Evolutionary conservation across 2,113 vertebrate genomes (phyloP).

Genomic region (Australoheros scitulus): DNA sequence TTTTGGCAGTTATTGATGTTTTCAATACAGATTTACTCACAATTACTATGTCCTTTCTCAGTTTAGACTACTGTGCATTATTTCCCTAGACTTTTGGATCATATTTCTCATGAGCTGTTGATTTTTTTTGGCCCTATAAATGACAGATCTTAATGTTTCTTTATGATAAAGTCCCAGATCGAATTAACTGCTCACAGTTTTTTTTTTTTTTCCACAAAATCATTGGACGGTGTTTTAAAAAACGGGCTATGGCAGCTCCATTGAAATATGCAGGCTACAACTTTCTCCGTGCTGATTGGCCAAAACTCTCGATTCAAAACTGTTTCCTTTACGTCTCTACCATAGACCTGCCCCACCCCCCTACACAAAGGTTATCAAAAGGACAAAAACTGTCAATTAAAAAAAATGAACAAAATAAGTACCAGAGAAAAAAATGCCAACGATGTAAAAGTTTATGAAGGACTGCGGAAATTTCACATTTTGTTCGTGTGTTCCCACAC

Average conservation of each 20-base stretch:
- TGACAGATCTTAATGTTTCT: background rate
- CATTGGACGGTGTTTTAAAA: background rate
- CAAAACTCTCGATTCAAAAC: background rate
- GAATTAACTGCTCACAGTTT: background rate
- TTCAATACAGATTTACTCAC: background rate
- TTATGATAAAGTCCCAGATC: background rate
- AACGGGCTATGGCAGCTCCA: background rate
- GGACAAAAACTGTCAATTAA: no score
- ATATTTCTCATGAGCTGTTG: background rate
- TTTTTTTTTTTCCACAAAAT: background rate
- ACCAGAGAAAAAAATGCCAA: background rate
- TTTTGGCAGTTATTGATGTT: background rate
- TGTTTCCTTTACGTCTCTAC: background rate
- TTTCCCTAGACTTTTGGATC: background rate
- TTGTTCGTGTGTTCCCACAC: no score
- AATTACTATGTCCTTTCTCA: background rate
- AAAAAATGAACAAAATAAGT: background rate
- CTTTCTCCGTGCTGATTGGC: constrained; percentile 24
- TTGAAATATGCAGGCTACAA: background rate
- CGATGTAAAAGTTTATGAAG: no score
- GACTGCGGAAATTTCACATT: no score
- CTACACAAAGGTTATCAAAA: background rate
- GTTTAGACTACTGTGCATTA: background rate
- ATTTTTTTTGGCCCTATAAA: background rate
- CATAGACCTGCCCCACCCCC: background rate